These are phyloP conservation scores for Pangasius macronema DNA, from an alignment of 2,797 vertebrate species.

Conservation along the genomic window DNA sequence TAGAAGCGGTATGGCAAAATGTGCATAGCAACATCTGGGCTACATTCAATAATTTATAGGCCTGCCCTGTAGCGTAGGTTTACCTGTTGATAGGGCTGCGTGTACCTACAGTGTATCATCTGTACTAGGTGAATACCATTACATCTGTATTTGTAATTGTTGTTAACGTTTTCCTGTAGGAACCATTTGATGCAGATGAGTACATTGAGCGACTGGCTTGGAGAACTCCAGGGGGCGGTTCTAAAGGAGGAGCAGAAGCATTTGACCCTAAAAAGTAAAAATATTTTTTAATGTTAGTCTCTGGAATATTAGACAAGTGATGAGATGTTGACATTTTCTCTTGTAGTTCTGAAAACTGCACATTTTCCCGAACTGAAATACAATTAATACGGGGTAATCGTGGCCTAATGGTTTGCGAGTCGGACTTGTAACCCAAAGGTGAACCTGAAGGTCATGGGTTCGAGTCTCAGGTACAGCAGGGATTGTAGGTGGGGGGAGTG, in stretches of 20 bases:
- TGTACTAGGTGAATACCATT: neutral
- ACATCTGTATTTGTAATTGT: neutral
- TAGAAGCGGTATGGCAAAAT: neutral
- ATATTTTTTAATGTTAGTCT: neutral
- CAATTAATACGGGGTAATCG: too few species aligned
- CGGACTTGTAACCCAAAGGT: too few species aligned
- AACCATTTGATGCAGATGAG: conserved; percentile 99
- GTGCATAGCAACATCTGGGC: neutral
- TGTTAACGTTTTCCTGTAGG: conserved; percentile 69
- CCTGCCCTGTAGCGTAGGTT: neutral
- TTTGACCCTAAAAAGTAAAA: conserved; percentile 97
- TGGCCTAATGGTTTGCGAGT: too few species aligned
- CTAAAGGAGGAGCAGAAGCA: conserved; percentile 92
- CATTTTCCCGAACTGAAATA: neutral
- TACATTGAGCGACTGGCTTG: conserved; percentile 97
- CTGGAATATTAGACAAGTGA: neutral
- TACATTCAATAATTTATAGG: neutral
- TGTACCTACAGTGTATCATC: neutral
- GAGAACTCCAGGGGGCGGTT: conserved; percentile 97
- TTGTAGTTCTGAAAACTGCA: neutral
- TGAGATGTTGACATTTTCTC: neutral
- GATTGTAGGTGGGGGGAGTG: too few species aligned
- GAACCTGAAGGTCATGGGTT: too few species aligned
- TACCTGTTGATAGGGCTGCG: neutral
- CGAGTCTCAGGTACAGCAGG: too few species aligned